A percentile compares a stretch with the other conserved stretches of the same genome.
Conservation (phyloP, 2,797 vertebrate species). For the Poecilia wingei region DNA sequence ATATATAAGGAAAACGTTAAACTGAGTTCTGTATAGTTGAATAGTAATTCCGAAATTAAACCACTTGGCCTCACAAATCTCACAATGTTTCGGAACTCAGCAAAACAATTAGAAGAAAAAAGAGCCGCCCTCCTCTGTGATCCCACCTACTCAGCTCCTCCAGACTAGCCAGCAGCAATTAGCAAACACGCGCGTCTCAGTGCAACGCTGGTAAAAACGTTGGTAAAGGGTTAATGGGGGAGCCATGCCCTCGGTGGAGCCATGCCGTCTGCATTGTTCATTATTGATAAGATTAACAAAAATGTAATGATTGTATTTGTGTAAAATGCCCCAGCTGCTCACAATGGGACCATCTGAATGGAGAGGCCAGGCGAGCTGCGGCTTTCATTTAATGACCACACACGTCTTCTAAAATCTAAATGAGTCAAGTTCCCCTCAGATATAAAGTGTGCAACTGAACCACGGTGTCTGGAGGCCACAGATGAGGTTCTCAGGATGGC, state of each 20-base stretch:
- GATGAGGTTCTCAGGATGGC: background rate
- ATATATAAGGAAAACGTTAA: too few species aligned
- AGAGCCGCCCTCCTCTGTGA: too few species aligned
- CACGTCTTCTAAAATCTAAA: constrained; percentile 47
- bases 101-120: too few species aligned
- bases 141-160: too few species aligned
- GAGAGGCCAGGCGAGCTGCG: constrained; percentile 39
- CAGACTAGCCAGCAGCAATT: too few species aligned
- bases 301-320: constrained; percentile 68
- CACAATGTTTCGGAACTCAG: too few species aligned
- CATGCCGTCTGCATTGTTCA: constrained; percentile 42
- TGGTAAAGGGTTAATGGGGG: too few species aligned
- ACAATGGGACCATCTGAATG: constrained; percentile 61
- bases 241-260: background rate
- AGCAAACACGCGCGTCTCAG: too few species aligned
- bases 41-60: too few species aligned
- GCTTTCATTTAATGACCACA: constrained; percentile 58
- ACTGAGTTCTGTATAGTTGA: too few species aligned
- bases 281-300: constrained; percentile 68
- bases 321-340: constrained; percentile 60
- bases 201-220: too few species aligned
- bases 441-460: constrained; percentile 39
- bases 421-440: constrained; percentile 54
- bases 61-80: too few species aligned
- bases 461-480: constrained; percentile 13